Base-by-base conservation (phyloP, 2,888 invertebrate genomes). In the Drosophila acutilabella region DNA sequence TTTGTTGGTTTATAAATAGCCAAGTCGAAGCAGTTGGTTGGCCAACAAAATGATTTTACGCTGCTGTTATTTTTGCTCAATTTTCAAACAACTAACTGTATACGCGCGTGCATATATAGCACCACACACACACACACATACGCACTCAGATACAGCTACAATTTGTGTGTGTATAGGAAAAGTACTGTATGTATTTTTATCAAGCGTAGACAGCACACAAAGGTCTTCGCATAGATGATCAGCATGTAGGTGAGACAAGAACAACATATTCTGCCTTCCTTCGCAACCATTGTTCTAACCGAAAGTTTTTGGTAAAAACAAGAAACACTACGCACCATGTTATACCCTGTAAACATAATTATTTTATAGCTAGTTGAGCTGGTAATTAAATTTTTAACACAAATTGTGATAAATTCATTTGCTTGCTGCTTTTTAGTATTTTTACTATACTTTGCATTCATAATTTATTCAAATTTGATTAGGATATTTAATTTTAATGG, bases 1-100 rank as follows among this genome's bases (percentile, higher is more conserved):
- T 91, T 91, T 47, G 54, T 91, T 81, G 80, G 77, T 81, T 69
- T 91, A 92, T 90, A 91, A 92, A 91, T 92, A 92, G 91, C 53
- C 53, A 80, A 79, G 60, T 75, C 72, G 62, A 85, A 88, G 83
- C 81, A 85, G 85, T 84, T 88, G 78, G 83, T 77, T 78, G 79
- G 88, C 89, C 88, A 83, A 82, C 72, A 80, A 81, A 80, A 85
- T 81, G 71, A 67, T 78, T 64, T 77, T 64, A 74, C 61, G 64
- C 65, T 74, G 78, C 76, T 84, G 71, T 82, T 71, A 70, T 85
- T 85, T 84, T 80, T 73, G 84, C 83, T 88, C 78, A 82, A 74
- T 81, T 81, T 82, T 85, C 66, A 88, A 88, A 88, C 86, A 88
- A 83, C 88, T 88, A 83, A 83, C 82, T 85, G 86, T 83, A 83